phyloP scores from a whole-genome alignment of 2,113 vertebrate genomes.

The Labeo catla region DNA sequence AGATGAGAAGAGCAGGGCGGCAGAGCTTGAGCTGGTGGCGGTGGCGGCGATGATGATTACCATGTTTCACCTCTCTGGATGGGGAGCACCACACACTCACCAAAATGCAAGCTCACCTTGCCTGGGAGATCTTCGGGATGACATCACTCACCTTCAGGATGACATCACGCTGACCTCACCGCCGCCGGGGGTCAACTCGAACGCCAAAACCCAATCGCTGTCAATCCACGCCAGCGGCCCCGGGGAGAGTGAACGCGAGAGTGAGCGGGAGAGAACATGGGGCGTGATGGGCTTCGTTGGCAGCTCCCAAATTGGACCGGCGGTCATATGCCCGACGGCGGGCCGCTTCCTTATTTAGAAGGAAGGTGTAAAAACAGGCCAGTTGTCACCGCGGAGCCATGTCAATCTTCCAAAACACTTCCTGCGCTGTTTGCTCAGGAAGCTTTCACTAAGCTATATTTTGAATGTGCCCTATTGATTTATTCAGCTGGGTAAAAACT shows the following conservation, averaged over 20 bases:
- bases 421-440: slow-evolving; percentile 62
- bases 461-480: not conserved
- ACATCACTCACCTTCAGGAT: slow-evolving; percentile 77
- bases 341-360: slow-evolving; percentile 89
- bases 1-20: slow-evolving; percentile 79
- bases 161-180: slow-evolving; percentile 83
- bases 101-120: slow-evolving; percentile 79
- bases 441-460: slow-evolving; percentile 60
- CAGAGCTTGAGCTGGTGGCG: slow-evolving; percentile 75
- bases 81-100: slow-evolving; percentile 70
- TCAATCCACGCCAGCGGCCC: not conserved
- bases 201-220: not conserved
- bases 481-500: not conserved
- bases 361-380: slow-evolving; percentile 84
- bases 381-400: slow-evolving; percentile 82
- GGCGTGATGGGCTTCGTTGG: slow-evolving; percentile 44
- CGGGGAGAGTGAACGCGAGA: slow-evolving; percentile 11
- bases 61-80: slow-evolving; percentile 79
- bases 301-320: slow-evolving; percentile 80
- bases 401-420: slow-evolving; percentile 70
- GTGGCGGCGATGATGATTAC: slow-evolving; percentile 74
- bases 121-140: slow-evolving; percentile 73
- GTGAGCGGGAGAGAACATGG: not conserved
- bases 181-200: not conserved
- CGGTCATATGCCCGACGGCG: slow-evolving; percentile 76